A percentile compares a stretch with the other conserved stretches of the same genome.
Conservation (phyloP, 2,888 invertebrate genomes). For the Aspidiotus destructor region DNA sequence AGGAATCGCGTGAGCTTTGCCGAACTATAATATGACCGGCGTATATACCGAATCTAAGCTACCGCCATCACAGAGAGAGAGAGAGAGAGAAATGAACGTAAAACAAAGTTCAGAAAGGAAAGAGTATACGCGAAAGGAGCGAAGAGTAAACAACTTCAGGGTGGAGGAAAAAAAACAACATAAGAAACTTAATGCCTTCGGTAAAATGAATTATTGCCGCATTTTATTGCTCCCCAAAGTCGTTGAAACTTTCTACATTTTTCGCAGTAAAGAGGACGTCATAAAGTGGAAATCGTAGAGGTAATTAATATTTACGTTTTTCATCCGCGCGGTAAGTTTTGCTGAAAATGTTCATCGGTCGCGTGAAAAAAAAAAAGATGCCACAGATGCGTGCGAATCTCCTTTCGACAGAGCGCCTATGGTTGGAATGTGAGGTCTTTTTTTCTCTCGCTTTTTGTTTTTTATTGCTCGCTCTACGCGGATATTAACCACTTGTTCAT, state of each 20-base stretch:
- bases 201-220: slow-evolving; percentile 12
- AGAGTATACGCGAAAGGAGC: background rate
- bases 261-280: slow-evolving; percentile 10
- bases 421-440: too few species aligned
- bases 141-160: background rate
- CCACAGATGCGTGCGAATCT: background rate
- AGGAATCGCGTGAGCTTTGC: too few species aligned
- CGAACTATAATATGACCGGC: too few species aligned
- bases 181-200: slow-evolving; percentile 11
- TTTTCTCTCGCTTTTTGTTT: too few species aligned
- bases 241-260: slow-evolving; percentile 17
- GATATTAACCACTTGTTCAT: too few species aligned
- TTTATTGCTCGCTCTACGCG: too few species aligned
- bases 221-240: slow-evolving; percentile 16
- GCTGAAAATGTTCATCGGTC: background rate
- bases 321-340: background rate
- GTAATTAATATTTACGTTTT: slow-evolving; percentile 20
- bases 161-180: slow-evolving; percentile 2
- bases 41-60: too few species aligned
- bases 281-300: slow-evolving; percentile 15
- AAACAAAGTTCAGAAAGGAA: background rate
- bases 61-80: background rate
- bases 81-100: background rate
- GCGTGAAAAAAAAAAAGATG: background rate
- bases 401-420: background rate